Base-by-base conservation (phyloP, 2,888 invertebrate genomes). In the Hypena proboscidalis region DNA sequence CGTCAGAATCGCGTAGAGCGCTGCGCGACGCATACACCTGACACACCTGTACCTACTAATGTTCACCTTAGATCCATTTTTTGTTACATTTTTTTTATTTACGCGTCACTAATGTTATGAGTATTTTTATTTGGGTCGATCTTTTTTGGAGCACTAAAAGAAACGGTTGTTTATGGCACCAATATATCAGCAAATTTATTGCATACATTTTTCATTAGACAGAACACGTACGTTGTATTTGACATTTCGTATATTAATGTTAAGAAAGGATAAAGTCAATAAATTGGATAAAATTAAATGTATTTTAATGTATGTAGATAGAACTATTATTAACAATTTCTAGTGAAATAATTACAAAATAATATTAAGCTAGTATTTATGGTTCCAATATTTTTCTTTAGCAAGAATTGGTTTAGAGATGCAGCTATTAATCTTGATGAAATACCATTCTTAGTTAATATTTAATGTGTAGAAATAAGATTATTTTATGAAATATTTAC, bases 1-100 rank as follows among this genome's bases (percentile, higher is more conserved):
- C 85, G 86, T 80, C 87, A 85, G 74, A 81, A 70, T 77, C 79
- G 70, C 80, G 72, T 69, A 74, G 80, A 77, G 69, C 80, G 78
- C 75, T 74, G 77, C 68, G 72, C 66, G 58, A 73, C 71, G 72
- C 74, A 69, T 69, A 78, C 87, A 87, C 84, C 83, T 84, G 79
- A 85, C 66, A 67, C 80, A 83, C 85, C 84, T 86, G 85, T 74
- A 69, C 41, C 30, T 34, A 36, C n/a, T n/a, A n/a, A n/a, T n/a
- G n/a, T n/a, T n/a, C n/a, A n/a, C n/a, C n/a, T 38, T 47, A 53
- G 44, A 40, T 41, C 25, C 58, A 51, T 58, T 73, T 72, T 77
- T 67, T 49, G 27, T 35, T 42, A 45, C 13, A 25, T 8, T 0
- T 3, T 31, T 44, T 50, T 58, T 51, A 46, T 48, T 3, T 14